Evolutionary conservation across 2,888 invertebrate genomes (phyloP), one percentile per base, ranked within the genome.

Genomic region (Phengaris alcon): DNA sequence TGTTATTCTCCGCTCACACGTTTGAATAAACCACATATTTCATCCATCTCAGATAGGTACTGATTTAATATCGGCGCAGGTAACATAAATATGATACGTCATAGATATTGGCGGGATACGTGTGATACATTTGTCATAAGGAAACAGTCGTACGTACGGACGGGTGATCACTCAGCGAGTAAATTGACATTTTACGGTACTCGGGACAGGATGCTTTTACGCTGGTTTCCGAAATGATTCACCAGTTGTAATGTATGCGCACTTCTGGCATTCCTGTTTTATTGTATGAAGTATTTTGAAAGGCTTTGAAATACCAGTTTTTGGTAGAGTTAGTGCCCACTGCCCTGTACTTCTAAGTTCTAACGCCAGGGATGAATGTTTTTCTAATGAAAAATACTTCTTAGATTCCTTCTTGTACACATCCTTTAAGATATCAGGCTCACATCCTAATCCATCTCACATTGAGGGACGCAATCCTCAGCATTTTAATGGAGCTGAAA

Each of bases 41-140:
- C 15, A 69, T 15, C 15, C 9, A 48, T 35, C 59, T 35, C 57
- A 22, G 59, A 4, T 59, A 22, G 59, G 6, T 59, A 69, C 46
- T 46, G 70, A 70, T 70, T 52, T 51, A 70, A 35, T 70, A 70
- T 70, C 22, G 52, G 12, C 51, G 15, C 15, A 8, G 51, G 70
- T 15, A 12, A 70, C 70, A 70, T 70, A 52, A 70, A 70, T 68
- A 68, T 46, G 68, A 68, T 35, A 72, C 52, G 54, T 72, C 54
- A 54, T 51, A 51, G 70, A 70, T 70, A 51, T 12, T 51, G 70
- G 9, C 51, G 51, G 15, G 51, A 48, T 51, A 51, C 13, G 51
- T 51, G 6, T 8, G 51, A 15, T 51, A 70, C 51, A 72, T 22
- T 72, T 72, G 52, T 72, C 72, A 52, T 35, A 35, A 3, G 35